A percentile compares a stretch with the other conserved stretches of the same genome.
Evolutionary conservation across 2,888 invertebrate genomes (phyloP).

Genomic region (Leptinotarsa tumamoca): DNA sequence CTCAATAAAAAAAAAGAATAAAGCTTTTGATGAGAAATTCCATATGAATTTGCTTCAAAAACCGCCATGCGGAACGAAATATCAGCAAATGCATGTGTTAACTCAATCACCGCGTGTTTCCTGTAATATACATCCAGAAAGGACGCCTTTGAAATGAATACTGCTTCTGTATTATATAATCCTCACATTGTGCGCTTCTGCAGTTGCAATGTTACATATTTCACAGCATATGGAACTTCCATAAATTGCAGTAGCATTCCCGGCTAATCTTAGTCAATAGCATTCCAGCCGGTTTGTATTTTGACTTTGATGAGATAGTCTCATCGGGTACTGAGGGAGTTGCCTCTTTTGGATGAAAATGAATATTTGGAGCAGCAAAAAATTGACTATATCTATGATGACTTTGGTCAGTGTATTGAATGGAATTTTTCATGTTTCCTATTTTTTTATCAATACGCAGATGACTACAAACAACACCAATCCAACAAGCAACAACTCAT

Average conservation of each 20-base stretch:
- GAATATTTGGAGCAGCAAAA: too few relatives aligned
- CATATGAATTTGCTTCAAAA: background rate
- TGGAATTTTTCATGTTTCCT: too few relatives aligned
- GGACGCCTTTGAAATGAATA: constrained; percentile 41
- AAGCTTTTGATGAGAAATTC: background rate
- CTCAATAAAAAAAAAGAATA: background rate
- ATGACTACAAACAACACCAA: too few relatives aligned
- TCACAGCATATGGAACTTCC: constrained; percentile 29
- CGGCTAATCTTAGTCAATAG: background rate
- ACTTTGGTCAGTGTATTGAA: too few relatives aligned
- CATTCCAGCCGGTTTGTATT: background rate
- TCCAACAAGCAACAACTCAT: too few relatives aligned
- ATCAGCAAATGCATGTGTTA: constrained; percentile 45
- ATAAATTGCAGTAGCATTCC: constrained; percentile 29
- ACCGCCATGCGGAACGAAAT: constrained; percentile 35
- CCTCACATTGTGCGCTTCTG: constrained; percentile 43
- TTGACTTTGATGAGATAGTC: background rate
- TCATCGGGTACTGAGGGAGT: background rate
- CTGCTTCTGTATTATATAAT: constrained; percentile 42
- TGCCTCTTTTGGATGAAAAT: too few relatives aligned
- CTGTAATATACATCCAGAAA: constrained; percentile 40
- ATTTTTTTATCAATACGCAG: too few relatives aligned
- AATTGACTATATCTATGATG: too few relatives aligned
- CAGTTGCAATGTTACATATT: constrained; percentile 37
- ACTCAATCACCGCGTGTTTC: constrained; percentile 44